phyloP scores from a whole-genome alignment of 2,113 vertebrate species.

The Rutilus rutilus region DNA sequence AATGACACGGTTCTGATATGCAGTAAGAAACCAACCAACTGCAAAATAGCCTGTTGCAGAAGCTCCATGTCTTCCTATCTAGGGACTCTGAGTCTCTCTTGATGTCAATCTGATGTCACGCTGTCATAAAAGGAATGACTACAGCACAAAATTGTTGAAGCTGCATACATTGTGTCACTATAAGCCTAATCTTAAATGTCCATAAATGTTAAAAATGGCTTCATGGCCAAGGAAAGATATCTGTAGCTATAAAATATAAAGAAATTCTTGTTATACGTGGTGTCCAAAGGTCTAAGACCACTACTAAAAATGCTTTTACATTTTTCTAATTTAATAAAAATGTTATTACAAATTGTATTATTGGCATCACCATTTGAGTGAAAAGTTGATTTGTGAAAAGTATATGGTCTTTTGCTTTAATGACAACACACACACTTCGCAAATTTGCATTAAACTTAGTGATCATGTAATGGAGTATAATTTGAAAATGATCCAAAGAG shows the following conservation, averaged over 20 bases:
- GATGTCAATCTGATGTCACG: conserved; percentile 20
- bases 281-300: not conserved
- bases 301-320: not conserved
- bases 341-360: not conserved
- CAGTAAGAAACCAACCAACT: not conserved
- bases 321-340: not conserved
- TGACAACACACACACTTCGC: not conserved
- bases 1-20: conserved; percentile 12
- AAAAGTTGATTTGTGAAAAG: not conserved
- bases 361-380: not conserved
- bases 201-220: not conserved
- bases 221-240: not conserved
- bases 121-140: conserved; percentile 28
- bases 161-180: not conserved
- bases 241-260: not conserved
- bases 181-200: not conserved
- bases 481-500: not conserved
- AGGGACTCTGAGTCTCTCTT: conserved; percentile 20
- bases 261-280: not conserved
- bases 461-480: not conserved
- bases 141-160: not conserved
- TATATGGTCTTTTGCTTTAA: not conserved
- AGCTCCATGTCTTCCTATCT: not conserved
- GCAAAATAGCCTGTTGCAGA: not conserved
- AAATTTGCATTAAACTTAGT: not conserved